Evolutionary conservation across 2,888 invertebrate genomes (phyloP), one percentile per base, ranked within the genome.

Genomic region (Aelia acuminata): DNA sequence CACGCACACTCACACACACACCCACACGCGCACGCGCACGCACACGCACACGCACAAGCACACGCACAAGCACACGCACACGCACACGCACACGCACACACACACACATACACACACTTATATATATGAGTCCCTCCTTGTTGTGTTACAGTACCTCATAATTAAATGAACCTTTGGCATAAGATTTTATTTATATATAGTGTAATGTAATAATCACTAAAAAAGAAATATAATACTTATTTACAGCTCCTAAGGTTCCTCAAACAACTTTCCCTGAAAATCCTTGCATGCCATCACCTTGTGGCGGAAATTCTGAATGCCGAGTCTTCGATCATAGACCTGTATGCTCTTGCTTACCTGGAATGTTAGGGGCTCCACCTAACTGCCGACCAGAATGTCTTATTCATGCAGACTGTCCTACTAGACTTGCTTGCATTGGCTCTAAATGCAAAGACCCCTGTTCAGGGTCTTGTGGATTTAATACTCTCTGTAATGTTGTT

Each of bases 331-430:
- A 95, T 90, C 93, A 93, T 84, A 94, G 95, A 89, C 95, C 96
- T 0, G 94, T 96, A 0, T 97, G 97, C 91, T 94, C 95, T 0
- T 97, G 96, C 91, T 93, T 95, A 89, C 93, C 94, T 11, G 96
- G 95, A 50, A 96, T 96, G 93, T 93, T 95, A n/a, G 96, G 96
- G 7, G 95, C 95, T 0, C 96, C 96, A n/a, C 96, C 96, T 0
- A 94, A 95, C 89, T 96, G 96, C 91, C 94, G 96, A 87, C 96
- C 96, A 0, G 96, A 96, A 92, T 96, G 96, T 92, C 93, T 95
- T 84, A 96, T 96, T 91, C 95, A 96, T 91, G 95, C 96, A 92
- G 96, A 96, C 91, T 97, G 97, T 91, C 96, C 96, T 0, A 94
- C 95, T 35, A 94, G 95, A 89, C 93, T 96, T 43, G 95, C 96